phyloP scores from a whole-genome alignment of 2,888 invertebrate species.

The Chalcosyrphus nemorum region DNA sequence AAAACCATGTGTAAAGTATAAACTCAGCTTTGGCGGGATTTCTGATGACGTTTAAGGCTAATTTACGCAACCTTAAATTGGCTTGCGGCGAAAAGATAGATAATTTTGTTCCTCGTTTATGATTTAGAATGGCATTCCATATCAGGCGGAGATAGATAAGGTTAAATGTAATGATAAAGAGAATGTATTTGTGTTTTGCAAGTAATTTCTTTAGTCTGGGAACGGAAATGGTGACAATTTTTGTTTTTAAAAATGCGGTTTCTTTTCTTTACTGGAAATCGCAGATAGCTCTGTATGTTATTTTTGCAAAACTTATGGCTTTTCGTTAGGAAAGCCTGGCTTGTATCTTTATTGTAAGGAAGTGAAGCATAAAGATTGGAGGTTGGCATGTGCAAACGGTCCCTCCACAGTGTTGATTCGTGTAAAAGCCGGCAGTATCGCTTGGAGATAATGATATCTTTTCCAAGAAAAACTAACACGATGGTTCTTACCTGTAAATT shows the following conservation, averaged over 20 bases:
- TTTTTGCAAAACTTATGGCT: too few species aligned
- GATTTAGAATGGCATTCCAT: not conserved
- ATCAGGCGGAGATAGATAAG: slow-evolving; percentile 12
- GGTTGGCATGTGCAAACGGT: too few species aligned
- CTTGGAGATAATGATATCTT: too few species aligned
- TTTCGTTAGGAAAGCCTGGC: too few species aligned
- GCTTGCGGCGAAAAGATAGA: slow-evolving; percentile 14
- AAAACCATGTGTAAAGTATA: not conserved
- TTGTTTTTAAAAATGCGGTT: too few species aligned
- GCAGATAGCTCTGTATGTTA: too few species aligned
- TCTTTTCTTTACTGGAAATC: not conserved
- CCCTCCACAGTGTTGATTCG: too few species aligned
- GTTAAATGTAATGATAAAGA: slow-evolving; percentile 8
- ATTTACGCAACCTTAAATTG: slow-evolving; percentile 17
- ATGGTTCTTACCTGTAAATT: too few species aligned
- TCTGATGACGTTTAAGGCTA: slow-evolving; percentile 34
- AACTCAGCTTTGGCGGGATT: slow-evolving; percentile 17
- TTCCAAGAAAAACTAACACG: too few species aligned
- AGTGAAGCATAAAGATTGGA: too few species aligned
- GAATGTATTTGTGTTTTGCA: not conserved
- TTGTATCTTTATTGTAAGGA: too few species aligned
- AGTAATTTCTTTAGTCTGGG: not conserved
- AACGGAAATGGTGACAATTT: slow-evolving; percentile 1
- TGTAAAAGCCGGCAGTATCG: too few species aligned
- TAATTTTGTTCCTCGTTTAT: not conserved